These are phyloP conservation scores for Cepphus grylle DNA, from an alignment of 2,113 vertebrate species.

Conservation along the genomic window DNA sequence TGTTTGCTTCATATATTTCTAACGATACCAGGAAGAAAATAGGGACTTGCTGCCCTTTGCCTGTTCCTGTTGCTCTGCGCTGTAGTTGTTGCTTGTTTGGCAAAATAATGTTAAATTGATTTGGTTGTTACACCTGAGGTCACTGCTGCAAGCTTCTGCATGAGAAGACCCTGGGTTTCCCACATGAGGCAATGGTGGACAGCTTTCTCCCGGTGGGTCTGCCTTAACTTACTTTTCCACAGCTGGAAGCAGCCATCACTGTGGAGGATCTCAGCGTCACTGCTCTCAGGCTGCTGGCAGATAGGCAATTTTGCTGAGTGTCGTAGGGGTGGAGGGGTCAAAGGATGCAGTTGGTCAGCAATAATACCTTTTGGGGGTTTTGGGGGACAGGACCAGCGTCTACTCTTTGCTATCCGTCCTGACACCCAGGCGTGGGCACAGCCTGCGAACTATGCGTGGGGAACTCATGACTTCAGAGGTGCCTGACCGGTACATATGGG, in stretches of 20 bases:
- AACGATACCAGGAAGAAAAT: neutral
- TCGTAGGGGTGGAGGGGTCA: neutral
- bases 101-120: neutral
- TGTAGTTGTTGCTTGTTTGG: neutral
- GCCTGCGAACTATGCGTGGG: neutral
- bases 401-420: neutral
- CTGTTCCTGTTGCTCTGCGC: neutral
- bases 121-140: neutral
- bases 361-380: neutral
- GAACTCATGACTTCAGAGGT: neutral
- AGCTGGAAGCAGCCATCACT: neutral
- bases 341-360: neutral
- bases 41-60: neutral
- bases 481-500: neutral
- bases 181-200: rapidly evolving
- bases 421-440: neutral
- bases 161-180: neutral
- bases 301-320: neutral
- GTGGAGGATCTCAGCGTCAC: neutral
- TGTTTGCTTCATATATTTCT: neutral
- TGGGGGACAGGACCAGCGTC: neutral
- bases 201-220: neutral
- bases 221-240: neutral
- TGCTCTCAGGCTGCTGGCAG: neutral
- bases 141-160: neutral